These are phyloP conservation scores for Sparus aurata DNA, from an alignment of 2,797 vertebrate genomes.

Conservation along the genomic window DNA sequence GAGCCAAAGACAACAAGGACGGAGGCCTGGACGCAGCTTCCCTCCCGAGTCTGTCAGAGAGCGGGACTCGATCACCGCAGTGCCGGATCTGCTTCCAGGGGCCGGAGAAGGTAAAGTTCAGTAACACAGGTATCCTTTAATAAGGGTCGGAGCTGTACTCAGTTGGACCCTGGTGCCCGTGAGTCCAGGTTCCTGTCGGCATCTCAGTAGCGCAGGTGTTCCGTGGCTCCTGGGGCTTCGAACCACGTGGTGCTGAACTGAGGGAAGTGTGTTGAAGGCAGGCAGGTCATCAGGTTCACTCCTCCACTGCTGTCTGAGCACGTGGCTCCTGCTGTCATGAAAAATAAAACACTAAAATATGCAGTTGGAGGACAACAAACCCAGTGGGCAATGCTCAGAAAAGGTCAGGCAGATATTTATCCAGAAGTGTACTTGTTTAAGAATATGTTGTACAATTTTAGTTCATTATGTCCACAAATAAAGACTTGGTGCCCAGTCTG, in stretches of 20 bases:
- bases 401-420: neutral
- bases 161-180: neutral
- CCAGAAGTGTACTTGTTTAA: neutral
- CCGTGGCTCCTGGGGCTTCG: neutral
- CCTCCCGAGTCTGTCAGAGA: conserved; percentile 88
- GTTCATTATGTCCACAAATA: neutral
- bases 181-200: neutral
- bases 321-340: neutral
- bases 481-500: neutral
- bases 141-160: neutral
- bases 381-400: neutral
- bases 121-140: neutral
- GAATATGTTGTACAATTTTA: neutral
- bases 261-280: neutral
- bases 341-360: neutral
- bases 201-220: conserved; percentile 12
- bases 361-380: neutral
- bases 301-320: neutral
- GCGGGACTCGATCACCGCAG: conserved; percentile 88
- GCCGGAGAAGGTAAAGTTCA: conserved; percentile 88
- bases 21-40: conserved; percentile 85
- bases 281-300: neutral
- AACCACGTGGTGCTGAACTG: conserved; percentile 15
- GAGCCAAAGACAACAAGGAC: conserved; percentile 52
- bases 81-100: conserved; percentile 95